Evolutionary conservation across 2,113 vertebrate genomes (phyloP).

Genomic region (Irena cyanogastra): DNA sequence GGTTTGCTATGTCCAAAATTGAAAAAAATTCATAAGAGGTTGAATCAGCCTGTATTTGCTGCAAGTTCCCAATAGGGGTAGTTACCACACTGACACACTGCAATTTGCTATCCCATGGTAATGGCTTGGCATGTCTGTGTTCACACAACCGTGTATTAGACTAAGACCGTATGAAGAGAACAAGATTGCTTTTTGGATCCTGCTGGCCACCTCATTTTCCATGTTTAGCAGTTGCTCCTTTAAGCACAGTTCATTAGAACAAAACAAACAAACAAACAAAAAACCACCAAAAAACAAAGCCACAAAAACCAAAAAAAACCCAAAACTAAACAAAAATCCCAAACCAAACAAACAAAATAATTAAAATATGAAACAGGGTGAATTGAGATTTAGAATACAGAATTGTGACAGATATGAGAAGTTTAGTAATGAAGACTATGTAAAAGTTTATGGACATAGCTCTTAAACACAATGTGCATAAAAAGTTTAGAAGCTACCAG

Average conservation of each 20-base stretch:
- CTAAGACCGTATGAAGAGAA: not conserved
- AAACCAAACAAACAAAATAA: not conserved
- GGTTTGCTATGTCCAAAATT: not conserved
- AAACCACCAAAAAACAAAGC: not conserved
- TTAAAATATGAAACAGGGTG: not conserved
- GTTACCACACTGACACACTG: not conserved
- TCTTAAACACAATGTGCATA: not conserved
- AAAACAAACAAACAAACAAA: too few relatives aligned
- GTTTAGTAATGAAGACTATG: not conserved
- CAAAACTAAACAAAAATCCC: not conserved
- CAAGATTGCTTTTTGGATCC: not conserved
- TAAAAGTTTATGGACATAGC: not conserved
- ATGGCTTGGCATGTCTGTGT: not conserved
- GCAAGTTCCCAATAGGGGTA: not conserved
- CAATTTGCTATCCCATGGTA: not conserved
- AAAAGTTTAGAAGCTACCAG: not conserved
- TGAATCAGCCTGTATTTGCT: not conserved
- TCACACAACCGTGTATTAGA: not conserved
- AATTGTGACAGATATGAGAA: not conserved
- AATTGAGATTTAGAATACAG: not conserved
- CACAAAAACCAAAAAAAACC: not conserved
- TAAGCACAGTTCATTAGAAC: not conserved
- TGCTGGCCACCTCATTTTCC: not conserved
- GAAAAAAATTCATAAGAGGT: not conserved
- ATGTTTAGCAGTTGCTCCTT: not conserved